Evolutionary conservation across 2,113 vertebrate genomes (phyloP).

Genomic region (Fregetta grallaria): DNA sequence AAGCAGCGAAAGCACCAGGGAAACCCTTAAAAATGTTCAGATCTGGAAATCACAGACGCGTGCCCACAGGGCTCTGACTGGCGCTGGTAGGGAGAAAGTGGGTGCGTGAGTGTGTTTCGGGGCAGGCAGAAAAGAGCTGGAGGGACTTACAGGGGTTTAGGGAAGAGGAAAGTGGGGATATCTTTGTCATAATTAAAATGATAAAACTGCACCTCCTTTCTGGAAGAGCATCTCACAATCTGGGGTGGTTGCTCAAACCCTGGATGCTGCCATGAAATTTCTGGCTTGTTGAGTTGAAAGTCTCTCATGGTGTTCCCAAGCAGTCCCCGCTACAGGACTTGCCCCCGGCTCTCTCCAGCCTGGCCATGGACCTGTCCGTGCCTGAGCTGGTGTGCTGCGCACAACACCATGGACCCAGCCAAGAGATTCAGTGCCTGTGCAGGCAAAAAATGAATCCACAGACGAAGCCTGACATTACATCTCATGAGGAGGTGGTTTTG

Average conservation of each 20-base stretch:
- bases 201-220: neutral
- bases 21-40: neutral
- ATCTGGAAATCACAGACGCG: neutral
- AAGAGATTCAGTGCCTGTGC: neutral
- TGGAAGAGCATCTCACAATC: neutral
- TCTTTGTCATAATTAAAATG: neutral
- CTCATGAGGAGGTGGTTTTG: neutral
- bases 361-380: rapidly evolving
- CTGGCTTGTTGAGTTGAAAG: neutral
- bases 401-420: neutral
- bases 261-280: neutral
- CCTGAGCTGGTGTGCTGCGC: neutral
- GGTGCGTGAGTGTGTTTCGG: neutral
- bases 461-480: neutral
- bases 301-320: neutral
- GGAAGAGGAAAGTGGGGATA: neutral
- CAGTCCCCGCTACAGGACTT: neutral
- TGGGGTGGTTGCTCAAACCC: neutral
- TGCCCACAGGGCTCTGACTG: rapidly evolving
- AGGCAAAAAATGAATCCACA: neutral
- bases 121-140: neutral
- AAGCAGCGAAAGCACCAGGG: neutral
- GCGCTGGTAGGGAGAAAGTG: neutral
- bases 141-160: neutral
- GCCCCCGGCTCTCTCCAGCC: neutral